phyloP scores from a whole-genome alignment of 2,888 invertebrate species.

The Apoderus coryli region DNA sequence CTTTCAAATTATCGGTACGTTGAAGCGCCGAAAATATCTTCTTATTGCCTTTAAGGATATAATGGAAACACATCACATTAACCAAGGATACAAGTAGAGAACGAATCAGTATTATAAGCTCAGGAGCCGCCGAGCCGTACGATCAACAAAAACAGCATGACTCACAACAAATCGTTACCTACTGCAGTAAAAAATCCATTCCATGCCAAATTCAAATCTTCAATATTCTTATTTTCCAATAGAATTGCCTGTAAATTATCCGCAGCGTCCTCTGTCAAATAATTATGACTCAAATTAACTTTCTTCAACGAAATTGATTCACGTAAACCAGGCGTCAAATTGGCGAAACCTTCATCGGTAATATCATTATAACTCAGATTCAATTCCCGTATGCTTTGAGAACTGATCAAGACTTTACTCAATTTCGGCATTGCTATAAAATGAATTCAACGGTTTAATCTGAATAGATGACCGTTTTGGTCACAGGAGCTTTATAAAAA shows the following conservation, averaged over 20 bases:
- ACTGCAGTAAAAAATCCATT: slow-evolving; percentile 34
- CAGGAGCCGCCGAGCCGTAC: too few relatives aligned
- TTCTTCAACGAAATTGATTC: slow-evolving; percentile 27
- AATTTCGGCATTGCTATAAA: too few relatives aligned
- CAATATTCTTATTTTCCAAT: slow-evolving; percentile 30
- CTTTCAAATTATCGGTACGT: slow-evolving; percentile 24
- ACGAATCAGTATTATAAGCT: too few relatives aligned
- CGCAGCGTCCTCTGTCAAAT: slow-evolving; percentile 32
- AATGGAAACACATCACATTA: too few relatives aligned
- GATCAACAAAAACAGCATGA: too few relatives aligned
- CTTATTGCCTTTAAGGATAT: too few relatives aligned
- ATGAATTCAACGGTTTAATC: too few relatives aligned
- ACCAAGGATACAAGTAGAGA: too few relatives aligned
- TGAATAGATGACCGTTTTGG: too few relatives aligned
- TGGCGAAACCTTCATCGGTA: slow-evolving; percentile 31
- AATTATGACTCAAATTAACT: slow-evolving; percentile 37
- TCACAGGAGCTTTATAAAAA: too few relatives aligned
- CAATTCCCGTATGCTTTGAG: slow-evolving; percentile 26
- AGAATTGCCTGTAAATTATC: slow-evolving; percentile 30
- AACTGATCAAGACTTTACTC: slow-evolving; percentile 26
- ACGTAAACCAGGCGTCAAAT: slow-evolving; percentile 26
- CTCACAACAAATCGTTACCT: slow-evolving; percentile 24
- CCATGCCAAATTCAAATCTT: slow-evolving; percentile 37
- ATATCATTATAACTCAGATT: slow-evolving; percentile 35
- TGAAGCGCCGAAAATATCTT: slow-evolving; percentile 28